Evolutionary conservation across 2,113 vertebrate genomes (phyloP).

Genomic region (Myxocyprinus asiaticus): DNA sequence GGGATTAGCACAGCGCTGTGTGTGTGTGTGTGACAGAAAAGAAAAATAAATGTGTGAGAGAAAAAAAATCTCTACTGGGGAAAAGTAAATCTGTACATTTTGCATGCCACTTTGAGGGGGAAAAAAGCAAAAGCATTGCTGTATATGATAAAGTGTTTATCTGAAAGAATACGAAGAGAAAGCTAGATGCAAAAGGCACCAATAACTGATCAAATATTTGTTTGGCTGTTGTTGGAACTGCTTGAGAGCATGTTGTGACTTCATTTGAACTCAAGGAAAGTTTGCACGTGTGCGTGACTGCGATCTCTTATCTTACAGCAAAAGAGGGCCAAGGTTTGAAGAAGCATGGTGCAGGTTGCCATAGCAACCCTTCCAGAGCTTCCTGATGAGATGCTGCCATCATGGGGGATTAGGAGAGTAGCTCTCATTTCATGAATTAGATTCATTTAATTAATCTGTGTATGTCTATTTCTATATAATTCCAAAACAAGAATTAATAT

Average conservation of each 20-base stretch:
- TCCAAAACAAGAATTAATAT: too few relatives aligned
- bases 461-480: too few relatives aligned
- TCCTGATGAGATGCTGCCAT: constrained; percentile 56
- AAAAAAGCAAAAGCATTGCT: too few relatives aligned
- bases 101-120: background rate
- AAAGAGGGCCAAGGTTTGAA: constrained; percentile 18
- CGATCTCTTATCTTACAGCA: constrained; percentile 19
- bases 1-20: constrained; percentile 43
- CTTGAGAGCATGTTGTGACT: too few relatives aligned
- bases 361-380: constrained; percentile 51
- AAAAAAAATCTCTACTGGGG: background rate
- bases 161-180: too few relatives aligned
- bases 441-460: constrained; percentile 44
- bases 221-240: background rate
- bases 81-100: background rate
- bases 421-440: constrained; percentile 30
- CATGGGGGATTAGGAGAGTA: constrained; percentile 58
- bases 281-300: too few relatives aligned
- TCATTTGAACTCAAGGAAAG: background rate
- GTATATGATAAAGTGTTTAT: too few relatives aligned
- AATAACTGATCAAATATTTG: background rate
- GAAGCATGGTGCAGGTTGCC: constrained; percentile 33
- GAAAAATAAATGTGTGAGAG: background rate
- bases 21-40: too few relatives aligned
- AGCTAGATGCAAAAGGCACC: too few relatives aligned